A percentile compares a stretch with the other conserved stretches of the same genome.
These are phyloP conservation scores for Hyphantria cunea DNA, from an alignment of 1,140 invertebrate species.

Conservation along the genomic window DNA sequence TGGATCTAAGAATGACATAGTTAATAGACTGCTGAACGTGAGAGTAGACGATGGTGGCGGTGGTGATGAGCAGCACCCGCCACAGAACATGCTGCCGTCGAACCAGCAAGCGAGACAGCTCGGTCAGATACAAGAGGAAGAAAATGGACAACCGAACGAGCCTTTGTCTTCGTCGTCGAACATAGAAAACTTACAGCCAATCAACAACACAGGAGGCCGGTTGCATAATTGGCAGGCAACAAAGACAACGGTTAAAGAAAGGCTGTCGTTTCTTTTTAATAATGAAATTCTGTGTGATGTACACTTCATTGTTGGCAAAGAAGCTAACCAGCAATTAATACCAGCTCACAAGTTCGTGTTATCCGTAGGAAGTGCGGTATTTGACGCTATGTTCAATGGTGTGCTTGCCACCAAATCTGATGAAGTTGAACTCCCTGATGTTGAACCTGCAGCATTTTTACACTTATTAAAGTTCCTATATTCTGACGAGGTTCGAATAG, in stretches of 20 bases:
- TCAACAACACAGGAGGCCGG: conserved; percentile 66
- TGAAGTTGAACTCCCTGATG: conserved; percentile 91
- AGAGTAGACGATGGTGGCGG: conserved; percentile 55
- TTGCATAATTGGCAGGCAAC: conserved; percentile 86
- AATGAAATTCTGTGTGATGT: conserved; percentile 92
- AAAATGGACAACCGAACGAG: conserved; percentile 53
- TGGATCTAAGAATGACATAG: conserved; percentile 70
- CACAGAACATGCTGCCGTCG: conserved; percentile 79
- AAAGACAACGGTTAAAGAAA: conserved; percentile 89
- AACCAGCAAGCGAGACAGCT: conserved; percentile 65
- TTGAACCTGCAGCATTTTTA: conserved; percentile 90
- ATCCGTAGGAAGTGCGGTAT: conserved; percentile 91
- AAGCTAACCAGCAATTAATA: conserved; percentile 87
- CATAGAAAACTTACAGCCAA: conserved; percentile 67
- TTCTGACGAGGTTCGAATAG: conserved; percentile 93
- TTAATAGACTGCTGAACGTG: conserved; percentile 63
- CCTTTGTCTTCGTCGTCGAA: conserved; percentile 63
- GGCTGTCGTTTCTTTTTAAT: conserved; percentile 90
- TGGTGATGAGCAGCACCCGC: conserved; percentile 59
- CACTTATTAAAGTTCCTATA: conserved; percentile 89
- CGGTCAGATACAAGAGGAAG: conserved; percentile 54
- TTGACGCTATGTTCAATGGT: conserved; percentile 95
- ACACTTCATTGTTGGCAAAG: conserved; percentile 89
- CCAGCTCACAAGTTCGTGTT: conserved; percentile 93
- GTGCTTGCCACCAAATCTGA: conserved; percentile 85